Evolutionary conservation across 2,113 vertebrate genomes (phyloP).

Genomic region (Tricholaema leucomelas): DNA sequence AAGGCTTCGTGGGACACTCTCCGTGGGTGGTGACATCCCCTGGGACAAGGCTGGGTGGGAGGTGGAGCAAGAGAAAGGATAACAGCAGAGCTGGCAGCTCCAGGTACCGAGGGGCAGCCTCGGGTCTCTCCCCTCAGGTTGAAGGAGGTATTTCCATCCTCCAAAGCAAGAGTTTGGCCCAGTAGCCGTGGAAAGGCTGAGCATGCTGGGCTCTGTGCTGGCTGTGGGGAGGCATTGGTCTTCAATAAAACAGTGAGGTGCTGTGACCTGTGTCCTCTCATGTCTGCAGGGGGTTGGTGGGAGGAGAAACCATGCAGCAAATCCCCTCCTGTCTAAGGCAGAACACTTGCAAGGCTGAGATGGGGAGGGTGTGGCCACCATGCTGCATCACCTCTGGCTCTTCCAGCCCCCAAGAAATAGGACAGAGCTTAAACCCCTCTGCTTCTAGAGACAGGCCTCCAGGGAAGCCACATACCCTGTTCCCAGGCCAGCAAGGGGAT

Average conservation of each 20-base stretch:
- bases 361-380: background rate
- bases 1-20: background rate
- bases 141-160: background rate
- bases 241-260: conserved; percentile 67
- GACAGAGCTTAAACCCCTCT: background rate
- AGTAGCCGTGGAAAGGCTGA: background rate
- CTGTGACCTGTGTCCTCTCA: conserved; percentile 26
- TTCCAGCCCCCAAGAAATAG: background rate
- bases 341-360: background rate
- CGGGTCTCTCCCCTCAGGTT: background rate
- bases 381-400: background rate
- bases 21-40: background rate
- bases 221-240: background rate
- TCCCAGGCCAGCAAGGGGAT: background rate
- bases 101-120: background rate
- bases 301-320: background rate
- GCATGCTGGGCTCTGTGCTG: background rate
- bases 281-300: background rate
- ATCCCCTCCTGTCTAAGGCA: background rate
- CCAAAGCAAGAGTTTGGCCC: background rate
- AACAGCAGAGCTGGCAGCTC: background rate
- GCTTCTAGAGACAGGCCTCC: background rate
- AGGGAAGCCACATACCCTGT: background rate
- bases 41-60: background rate
- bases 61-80: background rate